Evolutionary conservation across 1,140 invertebrate genomes (phyloP).

Genomic region (Dinothrombium tinctorium): DNA sequence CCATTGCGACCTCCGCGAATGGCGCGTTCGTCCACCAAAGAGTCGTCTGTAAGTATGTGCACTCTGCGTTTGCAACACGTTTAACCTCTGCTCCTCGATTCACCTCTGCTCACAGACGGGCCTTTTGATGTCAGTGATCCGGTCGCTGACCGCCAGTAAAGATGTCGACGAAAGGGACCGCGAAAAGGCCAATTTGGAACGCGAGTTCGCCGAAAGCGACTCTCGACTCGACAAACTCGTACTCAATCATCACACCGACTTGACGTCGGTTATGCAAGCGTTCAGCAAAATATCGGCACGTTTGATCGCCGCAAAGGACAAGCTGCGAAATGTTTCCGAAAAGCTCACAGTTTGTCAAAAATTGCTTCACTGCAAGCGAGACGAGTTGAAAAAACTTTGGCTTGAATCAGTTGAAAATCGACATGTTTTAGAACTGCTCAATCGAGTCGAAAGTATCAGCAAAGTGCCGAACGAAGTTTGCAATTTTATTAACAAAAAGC

Average conservation of each 20-base stretch:
- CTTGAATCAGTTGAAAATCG: conserved; percentile 76
- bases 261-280: conserved; percentile 61
- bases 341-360: conserved; percentile 71
- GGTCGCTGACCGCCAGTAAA: conserved; percentile 56
- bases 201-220: conserved; percentile 75
- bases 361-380: conserved; percentile 62
- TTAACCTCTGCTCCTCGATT: not conserved
- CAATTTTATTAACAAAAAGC: conserved; percentile 39
- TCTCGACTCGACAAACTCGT: conserved; percentile 63
- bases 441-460: conserved; percentile 58
- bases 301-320: conserved; percentile 40
- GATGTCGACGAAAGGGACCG: conserved; percentile 81
- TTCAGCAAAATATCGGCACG: conserved; percentile 53
- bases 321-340: conserved; percentile 58
- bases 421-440: conserved; percentile 56
- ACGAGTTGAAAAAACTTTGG: conserved; percentile 79
- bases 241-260: conserved; percentile 57
- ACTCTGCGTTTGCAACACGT: not conserved
- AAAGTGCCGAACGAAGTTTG: conserved; percentile 50
- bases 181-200: conserved; percentile 75
- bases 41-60: conserved; percentile 5
- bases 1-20: conserved; percentile 7
- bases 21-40: conserved; percentile 3
- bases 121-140: conserved; percentile 71
- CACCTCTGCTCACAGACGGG: conserved; percentile 37